A percentile compares a stretch with the other conserved stretches of the same genome.
Evolutionary conservation across 2,113 vertebrate genomes (phyloP).

Genomic region (Anthoscopus minutus): DNA sequence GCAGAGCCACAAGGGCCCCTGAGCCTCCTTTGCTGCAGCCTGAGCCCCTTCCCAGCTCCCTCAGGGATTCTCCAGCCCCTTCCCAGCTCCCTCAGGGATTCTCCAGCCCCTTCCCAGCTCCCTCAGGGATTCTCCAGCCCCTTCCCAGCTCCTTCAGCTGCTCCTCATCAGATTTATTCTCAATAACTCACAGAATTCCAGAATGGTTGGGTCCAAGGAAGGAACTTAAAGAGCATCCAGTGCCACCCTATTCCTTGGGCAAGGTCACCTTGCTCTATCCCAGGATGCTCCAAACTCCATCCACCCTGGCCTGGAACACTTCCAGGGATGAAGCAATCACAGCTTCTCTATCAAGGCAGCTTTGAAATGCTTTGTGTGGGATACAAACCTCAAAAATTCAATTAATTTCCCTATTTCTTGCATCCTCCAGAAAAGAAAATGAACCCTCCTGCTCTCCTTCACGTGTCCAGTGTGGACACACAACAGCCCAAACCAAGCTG

Average conservation of each 20-base stretch:
- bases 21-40: neutral
- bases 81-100: neutral
- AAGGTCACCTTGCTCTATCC: rapidly evolving
- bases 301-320: neutral
- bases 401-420: neutral
- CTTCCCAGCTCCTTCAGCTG: neutral
- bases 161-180: neutral
- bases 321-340: neutral
- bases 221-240: neutral
- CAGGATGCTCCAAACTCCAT: neutral
- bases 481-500: neutral
- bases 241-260: neutral
- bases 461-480: rapidly evolving
- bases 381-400: neutral
- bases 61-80: neutral
- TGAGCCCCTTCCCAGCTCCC: neutral
- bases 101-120: neutral
- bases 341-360: neutral
- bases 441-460: neutral
- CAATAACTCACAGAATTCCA: rapidly evolving
- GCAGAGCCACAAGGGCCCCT: neutral
- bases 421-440: rapidly evolving
- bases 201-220: neutral
- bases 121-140: neutral
- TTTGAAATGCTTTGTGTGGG: neutral